Evolutionary conservation across 2,797 vertebrate species (phyloP), one percentile per base, ranked within the genome.

Genomic region (Phataginus tricuspis): DNA sequence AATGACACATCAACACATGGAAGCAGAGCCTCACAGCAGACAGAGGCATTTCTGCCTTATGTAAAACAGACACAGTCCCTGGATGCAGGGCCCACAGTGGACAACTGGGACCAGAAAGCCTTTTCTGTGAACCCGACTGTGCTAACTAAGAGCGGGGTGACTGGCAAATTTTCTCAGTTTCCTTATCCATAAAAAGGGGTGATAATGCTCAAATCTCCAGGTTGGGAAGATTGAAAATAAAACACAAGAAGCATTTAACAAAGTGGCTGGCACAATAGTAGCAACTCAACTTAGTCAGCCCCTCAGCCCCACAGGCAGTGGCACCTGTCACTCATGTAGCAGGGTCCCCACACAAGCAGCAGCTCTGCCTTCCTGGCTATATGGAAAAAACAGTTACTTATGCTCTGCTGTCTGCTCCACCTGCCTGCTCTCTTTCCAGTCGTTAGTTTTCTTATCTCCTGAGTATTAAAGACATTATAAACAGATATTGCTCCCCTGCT

Each of bases 381-480:
- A 5, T 5, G 13, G 82, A 39, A 85, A 57, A 49, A 31, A 39
- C 1, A 34, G n/a, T 31, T 29, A 6, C 55, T 55, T 42, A 19
- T 7, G 2, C 68, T n/a, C 71, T 69, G 34, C 68, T 4, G 0
- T 49, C 72, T 68, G 51, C 12, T 42, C 66, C 29, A 13, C 57
- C 18, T 10, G 1, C 49, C 34, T 31, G 72, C 64, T 66, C 59
- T 72, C 72, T 78, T 78, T 53, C 79, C 74, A 66, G 74, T 2
- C 42, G 25, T n/a, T 42, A 4, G 4, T 15, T 66, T 74, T 49
- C 86, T 90, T 53, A 69, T 72, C 82, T 66, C n/a, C 57, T 66
- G 59, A 59, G 82, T 75, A 88, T 86, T 96, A 84, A 90, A 95
- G 72, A 63, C 87, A 88, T 83, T 51, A 57, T 78, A 79, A 93